Evolutionary conservation across 2,888 invertebrate genomes (phyloP).

Genomic region (Pseudococcus jackbeardsleyi): DNA sequence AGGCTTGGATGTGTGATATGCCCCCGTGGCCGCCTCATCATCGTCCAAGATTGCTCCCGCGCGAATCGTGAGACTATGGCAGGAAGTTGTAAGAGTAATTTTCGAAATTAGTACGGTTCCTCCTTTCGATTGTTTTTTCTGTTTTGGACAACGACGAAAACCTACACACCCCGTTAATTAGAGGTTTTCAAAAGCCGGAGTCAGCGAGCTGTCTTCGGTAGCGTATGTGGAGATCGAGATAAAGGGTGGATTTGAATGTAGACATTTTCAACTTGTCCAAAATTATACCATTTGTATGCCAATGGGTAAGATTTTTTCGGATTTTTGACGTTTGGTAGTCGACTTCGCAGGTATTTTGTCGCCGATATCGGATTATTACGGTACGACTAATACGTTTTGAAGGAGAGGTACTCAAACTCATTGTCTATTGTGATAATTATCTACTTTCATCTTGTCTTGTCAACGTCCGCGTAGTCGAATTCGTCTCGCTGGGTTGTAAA

Average conservation of each 20-base stretch:
- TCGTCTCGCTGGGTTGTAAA: not conserved
- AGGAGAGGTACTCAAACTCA: not conserved
- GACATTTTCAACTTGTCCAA: not conserved
- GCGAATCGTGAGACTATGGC: constrained; percentile 9
- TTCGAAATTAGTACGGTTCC: constrained; percentile 27
- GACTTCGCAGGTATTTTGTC: not conserved
- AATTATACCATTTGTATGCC: not conserved
- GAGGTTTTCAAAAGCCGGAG: not conserved
- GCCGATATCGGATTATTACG: not conserved
- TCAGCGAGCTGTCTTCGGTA: not conserved
- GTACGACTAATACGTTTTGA: not conserved
- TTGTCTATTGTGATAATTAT: constrained; percentile 24
- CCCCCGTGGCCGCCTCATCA: not conserved
- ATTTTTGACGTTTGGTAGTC: not conserved
- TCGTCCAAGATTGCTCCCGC: not conserved
- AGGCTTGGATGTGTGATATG: not conserved
- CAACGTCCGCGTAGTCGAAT: not conserved
- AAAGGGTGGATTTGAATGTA: not conserved
- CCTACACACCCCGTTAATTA: constrained; percentile 25
- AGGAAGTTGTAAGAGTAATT: constrained; percentile 1
- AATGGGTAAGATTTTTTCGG: not conserved
- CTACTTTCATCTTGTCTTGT: constrained; percentile 13
- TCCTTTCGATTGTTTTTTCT: constrained; percentile 12
- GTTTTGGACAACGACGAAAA: not conserved
- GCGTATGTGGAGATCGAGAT: not conserved